phyloP scores from a whole-genome alignment of 2,888 invertebrate species.

The Drosophila demipolita region DNA sequence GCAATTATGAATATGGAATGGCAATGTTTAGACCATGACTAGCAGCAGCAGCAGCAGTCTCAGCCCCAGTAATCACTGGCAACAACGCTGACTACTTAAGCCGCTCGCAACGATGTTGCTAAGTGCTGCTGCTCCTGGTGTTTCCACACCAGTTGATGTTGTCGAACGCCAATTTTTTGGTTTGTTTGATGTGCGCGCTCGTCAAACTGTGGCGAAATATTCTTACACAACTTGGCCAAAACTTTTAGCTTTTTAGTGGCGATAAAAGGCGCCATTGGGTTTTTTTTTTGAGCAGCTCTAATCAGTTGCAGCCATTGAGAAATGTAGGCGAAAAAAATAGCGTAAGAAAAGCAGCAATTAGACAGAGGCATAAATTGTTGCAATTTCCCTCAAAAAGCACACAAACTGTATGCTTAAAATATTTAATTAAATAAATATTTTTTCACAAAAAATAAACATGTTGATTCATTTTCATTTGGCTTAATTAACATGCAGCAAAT shows the following conservation, averaged over 20 bases:
- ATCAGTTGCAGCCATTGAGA: background rate
- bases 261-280: constrained; percentile 35
- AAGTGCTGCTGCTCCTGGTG: constrained; percentile 57
- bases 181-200: constrained; percentile 42
- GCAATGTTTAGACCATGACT: constrained; percentile 68
- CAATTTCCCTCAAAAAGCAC: background rate
- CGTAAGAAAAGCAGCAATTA: background rate
- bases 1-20: constrained; percentile 83
- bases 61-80: constrained; percentile 64
- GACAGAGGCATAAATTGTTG: background rate
- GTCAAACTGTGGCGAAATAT: constrained; percentile 33
- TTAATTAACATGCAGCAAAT: too few species aligned
- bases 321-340: background rate
- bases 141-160: constrained; percentile 16
- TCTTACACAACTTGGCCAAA: constrained; percentile 1
- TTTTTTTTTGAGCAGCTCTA: constrained; percentile 15
- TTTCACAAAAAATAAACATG: background rate
- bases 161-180: constrained; percentile 36
- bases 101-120: constrained; percentile 74
- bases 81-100: constrained; percentile 71
- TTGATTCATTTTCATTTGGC: too few species aligned
- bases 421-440: background rate
- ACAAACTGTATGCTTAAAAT: background rate
- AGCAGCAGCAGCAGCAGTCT: constrained; percentile 30
- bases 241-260: constrained; percentile 30